These are phyloP conservation scores for Lepilemur septentrionalis DNA, from an alignment of 2,797 vertebrate species.

Conservation along the genomic window DNA sequence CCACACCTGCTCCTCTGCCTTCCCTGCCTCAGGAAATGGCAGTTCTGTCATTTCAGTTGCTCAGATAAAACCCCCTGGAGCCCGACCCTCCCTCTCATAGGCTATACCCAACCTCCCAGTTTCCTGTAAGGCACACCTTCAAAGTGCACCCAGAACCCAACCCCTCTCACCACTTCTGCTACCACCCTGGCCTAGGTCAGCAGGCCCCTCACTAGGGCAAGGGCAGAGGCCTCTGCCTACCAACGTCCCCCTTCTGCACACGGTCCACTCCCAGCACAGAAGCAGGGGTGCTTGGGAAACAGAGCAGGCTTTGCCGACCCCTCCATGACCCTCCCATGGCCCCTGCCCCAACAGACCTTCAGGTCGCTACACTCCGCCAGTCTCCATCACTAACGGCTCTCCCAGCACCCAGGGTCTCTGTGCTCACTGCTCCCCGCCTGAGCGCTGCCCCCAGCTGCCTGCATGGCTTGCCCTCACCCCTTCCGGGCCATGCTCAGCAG, in stretches of 20 bases:
- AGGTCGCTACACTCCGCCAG: background rate
- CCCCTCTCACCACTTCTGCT: accelerated
- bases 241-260: background rate
- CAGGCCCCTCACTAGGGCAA: no score
- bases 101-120: no score
- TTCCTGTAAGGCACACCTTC: background rate
- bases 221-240: background rate
- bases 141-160: accelerated
- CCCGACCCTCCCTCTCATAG: background rate
- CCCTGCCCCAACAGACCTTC: background rate
- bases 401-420: background rate
- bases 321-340: background rate
- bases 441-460: background rate
- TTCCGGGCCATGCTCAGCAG: background rate
- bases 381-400: background rate
- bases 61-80: no score
- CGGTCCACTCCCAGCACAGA: background rate
- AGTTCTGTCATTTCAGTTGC: background rate
- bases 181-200: background rate
- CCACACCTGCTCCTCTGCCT: background rate
- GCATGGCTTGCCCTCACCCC: background rate
- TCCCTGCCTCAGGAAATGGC: background rate
- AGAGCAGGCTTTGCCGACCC: background rate
- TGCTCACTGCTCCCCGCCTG: background rate
- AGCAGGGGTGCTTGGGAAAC: no score